Conservation (phyloP, 2,113 vertebrate species). For the Salvelinus alpinus region DNA sequence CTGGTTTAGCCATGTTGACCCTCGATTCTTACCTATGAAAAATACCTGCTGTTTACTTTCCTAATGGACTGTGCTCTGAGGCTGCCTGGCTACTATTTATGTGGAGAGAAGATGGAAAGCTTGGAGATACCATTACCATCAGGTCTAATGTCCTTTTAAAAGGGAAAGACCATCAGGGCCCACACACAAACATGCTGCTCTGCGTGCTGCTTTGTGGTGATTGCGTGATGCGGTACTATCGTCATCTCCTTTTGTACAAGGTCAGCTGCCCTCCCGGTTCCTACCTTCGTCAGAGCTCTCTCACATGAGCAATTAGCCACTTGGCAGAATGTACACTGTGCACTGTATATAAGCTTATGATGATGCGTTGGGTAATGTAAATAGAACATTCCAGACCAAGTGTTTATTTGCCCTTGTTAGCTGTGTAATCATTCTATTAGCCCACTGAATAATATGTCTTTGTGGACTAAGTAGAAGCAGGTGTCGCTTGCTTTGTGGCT, state of each 20-base stretch:
- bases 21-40: slow-evolving; percentile 38
- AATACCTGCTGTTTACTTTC: slow-evolving; percentile 70
- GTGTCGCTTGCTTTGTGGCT: neutral
- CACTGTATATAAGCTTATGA: too few relatives aligned
- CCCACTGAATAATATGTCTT: neutral
- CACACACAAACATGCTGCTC: slow-evolving; percentile 36
- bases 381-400: neutral
- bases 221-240: slow-evolving; percentile 40
- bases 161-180: slow-evolving; percentile 68
- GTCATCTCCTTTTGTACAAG: slow-evolving; percentile 33
- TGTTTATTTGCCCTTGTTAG: too few relatives aligned
- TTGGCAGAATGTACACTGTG: too few relatives aligned
- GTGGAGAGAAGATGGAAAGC: slow-evolving; percentile 58
- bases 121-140: slow-evolving; percentile 69
- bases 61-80: slow-evolving; percentile 69
- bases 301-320: too few relatives aligned
- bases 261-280: slow-evolving; percentile 14
- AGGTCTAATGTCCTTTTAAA: slow-evolving; percentile 28
- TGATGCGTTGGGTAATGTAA: too few relatives aligned
- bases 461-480: slow-evolving; percentile 3
- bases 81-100: slow-evolving; percentile 22
- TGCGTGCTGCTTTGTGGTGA: slow-evolving; percentile 36
- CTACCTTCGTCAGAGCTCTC: slow-evolving; percentile 13
- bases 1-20: slow-evolving; percentile 29
- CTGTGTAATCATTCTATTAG: too few relatives aligned